Evolutionary conservation across 2,888 invertebrate genomes (phyloP), one percentile per base, ranked within the genome.

Genomic region (Sacculina carcini): DNA sequence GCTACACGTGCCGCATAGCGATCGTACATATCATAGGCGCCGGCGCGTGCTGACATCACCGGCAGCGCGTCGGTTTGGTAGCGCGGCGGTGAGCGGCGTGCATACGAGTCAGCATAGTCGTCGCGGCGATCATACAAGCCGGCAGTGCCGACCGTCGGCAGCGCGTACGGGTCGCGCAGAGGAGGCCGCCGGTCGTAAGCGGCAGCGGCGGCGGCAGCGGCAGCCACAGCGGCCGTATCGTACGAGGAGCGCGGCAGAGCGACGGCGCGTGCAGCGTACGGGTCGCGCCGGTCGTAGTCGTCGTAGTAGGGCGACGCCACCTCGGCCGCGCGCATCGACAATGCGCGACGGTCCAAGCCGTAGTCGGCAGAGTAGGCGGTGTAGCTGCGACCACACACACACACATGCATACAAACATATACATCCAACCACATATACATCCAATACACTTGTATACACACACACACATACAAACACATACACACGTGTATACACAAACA

Each of bases 161-260:
- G 53, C 14, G 56, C 53, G 44, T 44, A 44, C 16, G 44, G 44
- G 44, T 44, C 44, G 31, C 56, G 53, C 19, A 55, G 56, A 19
- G 55, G 54, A 9, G 56, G 57, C 51, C 54, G 53, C 23, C 57
- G 52, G 26, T 57, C 57, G 42, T 57, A 57, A 4, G 59, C 58
- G 42, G 59, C 58, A n/a, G n/a, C n/a, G n/a, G n/a, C n/a, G n/a
- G n/a, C n/a, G n/a, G n/a, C n/a, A n/a, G n/a, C n/a, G n/a, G n/a
- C n/a, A n/a, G n/a, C n/a, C n/a, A n/a, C n/a, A n/a, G n/a, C n/a
- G 38, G 56, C 52, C 10, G 60, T 55, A 42, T 60, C 60, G 53
- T 53, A 51, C n/a, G 53, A 51, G 23, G 56, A 54, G 38, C 53
- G 32, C 34, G 53, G 53, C 48, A 53, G 53, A 31, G 55, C 52